phyloP scores from a whole-genome alignment of 2,797 vertebrate species.

The Muraenolepis orangiensis region DNA sequence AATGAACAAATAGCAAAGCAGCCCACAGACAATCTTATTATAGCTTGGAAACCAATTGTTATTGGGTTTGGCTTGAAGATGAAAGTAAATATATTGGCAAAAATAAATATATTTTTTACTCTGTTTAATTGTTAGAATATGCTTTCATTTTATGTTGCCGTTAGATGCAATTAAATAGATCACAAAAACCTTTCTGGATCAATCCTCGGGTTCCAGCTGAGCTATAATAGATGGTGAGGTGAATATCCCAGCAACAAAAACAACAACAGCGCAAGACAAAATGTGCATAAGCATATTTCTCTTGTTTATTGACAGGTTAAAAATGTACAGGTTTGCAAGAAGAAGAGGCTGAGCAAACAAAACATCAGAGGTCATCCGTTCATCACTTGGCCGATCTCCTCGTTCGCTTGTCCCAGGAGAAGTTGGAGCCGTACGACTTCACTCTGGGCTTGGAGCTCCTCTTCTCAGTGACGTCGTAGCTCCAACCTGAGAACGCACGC shows the following conservation, averaged over 20 bases:
- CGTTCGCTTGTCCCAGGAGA: slow-evolving; percentile 97
- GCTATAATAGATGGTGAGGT: slow-evolving; percentile 62
- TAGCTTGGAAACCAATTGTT: slow-evolving; percentile 26
- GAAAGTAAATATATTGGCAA: background rate
- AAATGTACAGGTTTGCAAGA: slow-evolving; percentile 73
- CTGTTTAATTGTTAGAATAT: slow-evolving; percentile 14
- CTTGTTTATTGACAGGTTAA: slow-evolving; percentile 84
- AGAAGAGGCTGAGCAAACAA: slow-evolving; percentile 64
- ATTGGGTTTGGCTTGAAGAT: slow-evolving; percentile 11
- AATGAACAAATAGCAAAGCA: slow-evolving; percentile 28
- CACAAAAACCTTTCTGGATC: slow-evolving; percentile 18
- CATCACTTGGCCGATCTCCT: slow-evolving; percentile 95
- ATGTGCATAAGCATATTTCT: slow-evolving; percentile 75
- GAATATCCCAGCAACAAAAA: slow-evolving; percentile 60
- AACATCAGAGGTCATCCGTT: slow-evolving; percentile 63
- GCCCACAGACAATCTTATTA: background rate
- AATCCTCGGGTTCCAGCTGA: slow-evolving; percentile 34
- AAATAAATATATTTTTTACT: no score
- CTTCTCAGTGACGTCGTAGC: slow-evolving; percentile 88
- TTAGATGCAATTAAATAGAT: slow-evolving; percentile 24
- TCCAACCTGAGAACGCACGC: slow-evolving; percentile 83
- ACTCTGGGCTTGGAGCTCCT: slow-evolving; percentile 87
- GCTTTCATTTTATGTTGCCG: slow-evolving; percentile 40
- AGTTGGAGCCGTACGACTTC: slow-evolving; percentile 97
- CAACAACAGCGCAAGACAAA: slow-evolving; percentile 47